Conservation (phyloP, 2,113 vertebrate genomes). For the Gnathonemus echidnorhynchus region DNA sequence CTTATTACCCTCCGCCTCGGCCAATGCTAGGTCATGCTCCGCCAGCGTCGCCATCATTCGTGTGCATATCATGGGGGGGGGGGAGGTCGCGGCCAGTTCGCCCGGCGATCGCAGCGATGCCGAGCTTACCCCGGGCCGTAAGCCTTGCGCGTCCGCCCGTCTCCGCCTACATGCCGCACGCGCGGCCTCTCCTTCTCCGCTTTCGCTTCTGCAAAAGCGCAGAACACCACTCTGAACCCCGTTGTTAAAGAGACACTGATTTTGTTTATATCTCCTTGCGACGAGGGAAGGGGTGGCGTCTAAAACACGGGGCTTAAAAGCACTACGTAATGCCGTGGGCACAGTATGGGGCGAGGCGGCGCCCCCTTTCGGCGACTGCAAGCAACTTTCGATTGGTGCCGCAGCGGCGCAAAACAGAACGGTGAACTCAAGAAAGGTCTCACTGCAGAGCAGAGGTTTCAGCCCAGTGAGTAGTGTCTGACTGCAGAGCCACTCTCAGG, state of each 20-base stretch:
- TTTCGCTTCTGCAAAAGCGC: neutral
- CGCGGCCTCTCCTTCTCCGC: neutral
- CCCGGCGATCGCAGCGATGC: conserved; percentile 29
- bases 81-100: conserved; percentile 18
- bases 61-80: conserved; percentile 23
- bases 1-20: conserved; percentile 57
- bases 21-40: conserved; percentile 62
- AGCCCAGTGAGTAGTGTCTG: neutral
- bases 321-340: conserved; percentile 56
- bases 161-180: conserved; percentile 33
- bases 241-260: conserved; percentile 12
- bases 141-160: neutral
- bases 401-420: neutral
- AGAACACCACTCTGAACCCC: neutral
- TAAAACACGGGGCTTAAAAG: conserved; percentile 45
- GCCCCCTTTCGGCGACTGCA: conserved; percentile 41
- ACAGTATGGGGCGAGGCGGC: neutral
- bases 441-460: neutral
- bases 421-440: neutral
- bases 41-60: conserved; percentile 61
- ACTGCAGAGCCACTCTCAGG: neutral
- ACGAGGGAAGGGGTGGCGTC: conserved; percentile 53
- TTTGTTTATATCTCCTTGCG: conserved; percentile 55
- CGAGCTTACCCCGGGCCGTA: conserved; percentile 7
- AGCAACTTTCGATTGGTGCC: neutral